Conservation (phyloP, 2,888 invertebrate species). For the Oxyteleia sp. region DNA sequence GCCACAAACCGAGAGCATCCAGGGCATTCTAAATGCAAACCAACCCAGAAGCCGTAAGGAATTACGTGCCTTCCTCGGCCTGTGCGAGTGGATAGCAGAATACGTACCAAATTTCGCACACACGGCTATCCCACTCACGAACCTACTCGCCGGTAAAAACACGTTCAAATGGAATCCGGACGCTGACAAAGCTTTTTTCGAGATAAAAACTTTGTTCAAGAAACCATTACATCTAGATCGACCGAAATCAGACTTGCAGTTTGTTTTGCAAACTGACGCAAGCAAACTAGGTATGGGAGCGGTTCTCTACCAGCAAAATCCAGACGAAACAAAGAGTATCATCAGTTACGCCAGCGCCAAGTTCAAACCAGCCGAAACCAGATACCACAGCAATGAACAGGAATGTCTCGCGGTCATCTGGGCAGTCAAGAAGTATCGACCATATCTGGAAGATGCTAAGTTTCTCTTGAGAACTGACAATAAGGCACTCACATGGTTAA, state of each 20-base stretch:
- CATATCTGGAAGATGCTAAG: constrained; percentile 44
- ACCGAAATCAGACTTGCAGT: background rate
- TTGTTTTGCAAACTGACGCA: constrained; percentile 36
- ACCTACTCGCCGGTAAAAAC: no score
- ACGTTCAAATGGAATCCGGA: no score
- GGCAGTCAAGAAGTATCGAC: constrained; percentile 49
- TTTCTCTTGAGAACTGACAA: constrained; percentile 26
- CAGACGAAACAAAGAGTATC: background rate
- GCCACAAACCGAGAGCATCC: constrained; percentile 10
- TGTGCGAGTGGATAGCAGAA: constrained; percentile 6
- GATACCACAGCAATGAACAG: constrained; percentile 63
- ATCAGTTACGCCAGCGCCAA: constrained; percentile 73
- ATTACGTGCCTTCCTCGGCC: background rate
- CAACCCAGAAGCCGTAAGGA: background rate
- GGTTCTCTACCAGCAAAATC: constrained; percentile 16
- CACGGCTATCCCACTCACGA: no score
- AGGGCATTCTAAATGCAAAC: background rate
- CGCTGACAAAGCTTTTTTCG: no score
- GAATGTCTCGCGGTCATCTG: constrained; percentile 42
- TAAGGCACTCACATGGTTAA: constrained; percentile 15
- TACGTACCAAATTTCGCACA: no score
- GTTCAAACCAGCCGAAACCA: constrained; percentile 37
- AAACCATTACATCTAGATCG: background rate
- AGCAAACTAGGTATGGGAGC: constrained; percentile 44
- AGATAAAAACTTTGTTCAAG: background rate